These are phyloP conservation scores for Struthidea cinerea DNA, from an alignment of 2,113 vertebrate species.

Conservation along the genomic window DNA sequence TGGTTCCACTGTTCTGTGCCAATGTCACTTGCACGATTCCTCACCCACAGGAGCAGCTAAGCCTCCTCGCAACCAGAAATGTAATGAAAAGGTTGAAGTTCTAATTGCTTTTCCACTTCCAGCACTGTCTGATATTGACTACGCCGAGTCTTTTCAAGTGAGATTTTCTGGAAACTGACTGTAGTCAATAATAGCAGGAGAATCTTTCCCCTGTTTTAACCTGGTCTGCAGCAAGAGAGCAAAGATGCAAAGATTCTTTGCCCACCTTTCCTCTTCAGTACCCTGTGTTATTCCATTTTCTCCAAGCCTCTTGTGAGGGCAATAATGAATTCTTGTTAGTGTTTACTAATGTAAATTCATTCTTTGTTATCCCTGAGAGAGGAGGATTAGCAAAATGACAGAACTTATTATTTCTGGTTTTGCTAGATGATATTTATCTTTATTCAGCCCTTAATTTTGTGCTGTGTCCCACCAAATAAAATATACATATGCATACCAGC, in stretches of 20 bases:
- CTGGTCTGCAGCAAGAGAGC: not conserved
- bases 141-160: not conserved
- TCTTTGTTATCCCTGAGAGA: conserved; percentile 53
- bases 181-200: not conserved
- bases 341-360: conserved; percentile 58
- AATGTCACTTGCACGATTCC: not conserved
- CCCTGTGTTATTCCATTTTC: not conserved
- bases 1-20: not conserved
- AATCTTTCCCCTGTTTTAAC: not conserved
- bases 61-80: not conserved
- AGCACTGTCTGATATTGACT: not conserved
- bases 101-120: not conserved
- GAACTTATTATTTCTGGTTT: conserved; percentile 54
- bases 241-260: not conserved
- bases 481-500: not conserved
- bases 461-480: not conserved
- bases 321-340: conserved; percentile 65
- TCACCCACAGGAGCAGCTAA: not conserved
- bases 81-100: not conserved
- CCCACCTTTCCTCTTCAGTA: not conserved
- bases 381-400: conserved; percentile 51
- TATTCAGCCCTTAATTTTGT: conserved; percentile 39
- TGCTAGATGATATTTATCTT: conserved; percentile 18
- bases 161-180: not conserved
- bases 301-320: conserved; percentile 16